Evolutionary conservation across 2,888 invertebrate genomes (phyloP).

Genomic region (Bombylius discolor): DNA sequence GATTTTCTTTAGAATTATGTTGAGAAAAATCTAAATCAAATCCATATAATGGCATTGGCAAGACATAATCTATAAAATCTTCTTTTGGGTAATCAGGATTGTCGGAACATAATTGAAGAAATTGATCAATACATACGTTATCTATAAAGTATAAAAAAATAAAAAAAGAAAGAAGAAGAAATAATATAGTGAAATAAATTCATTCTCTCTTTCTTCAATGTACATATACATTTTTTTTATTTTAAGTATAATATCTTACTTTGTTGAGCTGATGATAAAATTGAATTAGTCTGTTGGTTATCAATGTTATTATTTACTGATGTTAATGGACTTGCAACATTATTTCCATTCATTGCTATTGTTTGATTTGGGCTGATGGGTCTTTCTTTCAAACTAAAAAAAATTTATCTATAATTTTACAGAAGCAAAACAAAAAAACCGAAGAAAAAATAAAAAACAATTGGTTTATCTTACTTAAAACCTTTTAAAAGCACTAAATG

Average conservation of each 20-base stretch:
- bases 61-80: too few species aligned
- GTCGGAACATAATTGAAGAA: background rate
- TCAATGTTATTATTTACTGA: conserved; percentile 10
- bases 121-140: conserved; percentile 6
- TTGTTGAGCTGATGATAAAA: conserved; percentile 14
- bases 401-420: background rate
- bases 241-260: background rate
- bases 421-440: background rate
- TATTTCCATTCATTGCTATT: conserved; percentile 13
- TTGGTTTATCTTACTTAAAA: conserved; percentile 40
- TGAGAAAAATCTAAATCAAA: too few species aligned
- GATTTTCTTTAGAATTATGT: too few species aligned
- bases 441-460: background rate
- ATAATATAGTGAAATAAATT: too few species aligned
- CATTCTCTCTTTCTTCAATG: background rate
- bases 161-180: background rate
- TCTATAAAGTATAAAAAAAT: conserved; percentile 4
- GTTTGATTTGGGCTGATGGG: conserved; percentile 44
- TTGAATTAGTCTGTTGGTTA: conserved; percentile 4
- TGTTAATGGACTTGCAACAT: conserved; percentile 19
- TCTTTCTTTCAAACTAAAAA: conserved; percentile 47
- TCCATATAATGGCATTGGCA: too few species aligned
- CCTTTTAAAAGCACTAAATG: conserved; percentile 68
- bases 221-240: background rate
- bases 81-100: too few species aligned